Percentiles rank a stretch among this genome's conserved stretches.
Evolutionary conservation across 2,113 vertebrate species (phyloP).

Genomic region (Thomomys bottae): DNA sequence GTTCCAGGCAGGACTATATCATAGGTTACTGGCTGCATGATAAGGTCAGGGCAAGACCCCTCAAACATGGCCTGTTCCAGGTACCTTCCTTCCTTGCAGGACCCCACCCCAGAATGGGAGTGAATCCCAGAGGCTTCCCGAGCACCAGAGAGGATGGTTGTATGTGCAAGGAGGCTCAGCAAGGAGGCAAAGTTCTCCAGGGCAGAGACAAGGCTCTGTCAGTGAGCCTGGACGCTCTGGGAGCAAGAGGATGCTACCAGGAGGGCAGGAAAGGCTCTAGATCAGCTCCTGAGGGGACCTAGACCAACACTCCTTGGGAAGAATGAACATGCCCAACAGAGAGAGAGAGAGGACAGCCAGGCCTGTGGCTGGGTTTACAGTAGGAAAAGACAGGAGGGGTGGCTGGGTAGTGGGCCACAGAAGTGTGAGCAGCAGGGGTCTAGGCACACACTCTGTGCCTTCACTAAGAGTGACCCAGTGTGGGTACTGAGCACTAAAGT

Average conservation of each 20-base stretch:
- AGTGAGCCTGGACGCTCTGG: background rate
- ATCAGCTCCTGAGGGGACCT: background rate
- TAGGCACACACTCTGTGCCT: background rate
- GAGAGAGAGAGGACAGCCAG: background rate
- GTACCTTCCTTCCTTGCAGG: background rate
- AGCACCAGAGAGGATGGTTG: fast-evolving
- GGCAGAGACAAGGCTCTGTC: background rate
- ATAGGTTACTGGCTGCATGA: background rate
- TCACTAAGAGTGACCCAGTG: background rate
- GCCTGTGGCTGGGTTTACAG: background rate
- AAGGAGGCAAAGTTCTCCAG: background rate
- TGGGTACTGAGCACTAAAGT: background rate
- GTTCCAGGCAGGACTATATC: background rate
- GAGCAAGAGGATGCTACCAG: background rate
- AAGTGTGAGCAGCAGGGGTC: background rate
- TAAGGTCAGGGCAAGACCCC: background rate
- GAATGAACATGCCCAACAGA: background rate
- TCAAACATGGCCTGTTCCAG: background rate
- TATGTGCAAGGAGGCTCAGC: background rate
- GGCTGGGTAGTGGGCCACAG: background rate
- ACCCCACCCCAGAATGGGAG: background rate
- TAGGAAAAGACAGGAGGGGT: background rate
- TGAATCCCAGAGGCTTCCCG: no score
- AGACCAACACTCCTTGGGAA: background rate
- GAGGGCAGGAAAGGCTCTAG: background rate